Conservation (phyloP, 2,113 vertebrate genomes). For the Urocitellus parryii region DNA sequence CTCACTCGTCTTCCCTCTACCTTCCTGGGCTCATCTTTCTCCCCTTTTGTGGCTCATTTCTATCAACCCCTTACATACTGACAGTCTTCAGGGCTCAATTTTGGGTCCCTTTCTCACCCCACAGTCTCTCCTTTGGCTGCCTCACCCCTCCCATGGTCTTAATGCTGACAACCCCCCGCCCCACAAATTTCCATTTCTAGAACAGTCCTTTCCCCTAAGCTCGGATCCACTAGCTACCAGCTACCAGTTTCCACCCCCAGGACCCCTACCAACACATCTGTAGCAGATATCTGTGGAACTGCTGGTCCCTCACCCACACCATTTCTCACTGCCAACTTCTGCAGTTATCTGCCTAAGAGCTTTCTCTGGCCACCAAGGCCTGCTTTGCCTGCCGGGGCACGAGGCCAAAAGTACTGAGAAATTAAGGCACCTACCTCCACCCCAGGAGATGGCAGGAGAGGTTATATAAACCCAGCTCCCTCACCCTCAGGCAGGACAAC, state of each 20-base stretch:
- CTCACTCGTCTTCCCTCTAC: not conserved
- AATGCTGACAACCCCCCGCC: not conserved
- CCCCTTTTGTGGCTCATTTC: not conserved
- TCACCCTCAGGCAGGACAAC: not conserved
- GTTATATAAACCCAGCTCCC: not conserved
- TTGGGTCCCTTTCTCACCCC: not conserved
- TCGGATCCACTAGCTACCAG: not conserved
- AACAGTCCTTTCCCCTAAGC: not conserved
- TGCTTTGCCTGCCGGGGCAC: not conserved
- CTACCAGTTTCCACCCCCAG: not conserved
- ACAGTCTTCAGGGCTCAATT: not conserved
- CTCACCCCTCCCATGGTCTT: not conserved
- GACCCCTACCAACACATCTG: not conserved
- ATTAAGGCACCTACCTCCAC: not conserved
- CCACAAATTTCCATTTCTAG: not conserved
- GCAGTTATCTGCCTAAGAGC: constrained; percentile 63
- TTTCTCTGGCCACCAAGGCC: constrained; percentile 60
- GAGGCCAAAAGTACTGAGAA: constrained; percentile 38
- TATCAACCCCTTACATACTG: not conserved
- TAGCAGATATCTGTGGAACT: not conserved
- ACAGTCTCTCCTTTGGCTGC: not conserved
- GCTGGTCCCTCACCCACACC: not conserved
- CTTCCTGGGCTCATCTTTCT: not conserved
- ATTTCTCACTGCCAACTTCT: not conserved
- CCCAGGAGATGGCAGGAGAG: not conserved